Base-by-base conservation (phyloP, 2,888 invertebrate species). In the Polyploca ridens region DNA sequence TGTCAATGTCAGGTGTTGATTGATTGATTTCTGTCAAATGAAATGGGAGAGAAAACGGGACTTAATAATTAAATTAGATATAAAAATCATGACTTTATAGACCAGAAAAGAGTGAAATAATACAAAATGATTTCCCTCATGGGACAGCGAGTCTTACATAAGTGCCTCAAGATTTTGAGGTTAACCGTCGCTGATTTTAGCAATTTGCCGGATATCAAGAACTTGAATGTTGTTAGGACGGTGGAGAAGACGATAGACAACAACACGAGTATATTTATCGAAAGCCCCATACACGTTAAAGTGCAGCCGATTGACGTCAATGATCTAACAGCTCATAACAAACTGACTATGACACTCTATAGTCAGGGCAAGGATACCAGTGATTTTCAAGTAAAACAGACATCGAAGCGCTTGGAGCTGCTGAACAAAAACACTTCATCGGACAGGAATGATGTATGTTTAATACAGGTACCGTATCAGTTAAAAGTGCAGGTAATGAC, bases 91-190 rank as follows among this genome's bases (percentile, higher is more conserved):
- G 83, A 74, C 80, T 76, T 69, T 67, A 64, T 79, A 76, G 77
- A 72, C 70, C 63, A 65, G 59, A 27, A 73, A 74, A 70, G 65
- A 13, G 64, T 69, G 68, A 64, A 67, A 69, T 63, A 66, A 46
- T 54, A 41, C 66, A 88, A 84, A 79, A 93, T 94, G 94, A 90
- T 93, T 73, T 84, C 88, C 58, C 74, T 91, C 67, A 80, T 82
- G 64, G 85, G 89, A 61, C 89, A 87, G 67, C 85, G 90, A 65
- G 86, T 89, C 79, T 86, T 93, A 86, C 87, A 90, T 86, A 93
- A 91, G 85, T 90, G 90, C 77, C 87, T 91, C 78, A 93, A 91
- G 74, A 86, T 91, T 91, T 94, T 94, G 90, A 94, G 94, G 94
- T 94, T 94, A 94, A 81, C 88, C 76, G 81, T 89, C 71, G 85